These are phyloP conservation scores for Tupiocoris notatus DNA, from an alignment of 2,888 invertebrate species.

Conservation along the genomic window DNA sequence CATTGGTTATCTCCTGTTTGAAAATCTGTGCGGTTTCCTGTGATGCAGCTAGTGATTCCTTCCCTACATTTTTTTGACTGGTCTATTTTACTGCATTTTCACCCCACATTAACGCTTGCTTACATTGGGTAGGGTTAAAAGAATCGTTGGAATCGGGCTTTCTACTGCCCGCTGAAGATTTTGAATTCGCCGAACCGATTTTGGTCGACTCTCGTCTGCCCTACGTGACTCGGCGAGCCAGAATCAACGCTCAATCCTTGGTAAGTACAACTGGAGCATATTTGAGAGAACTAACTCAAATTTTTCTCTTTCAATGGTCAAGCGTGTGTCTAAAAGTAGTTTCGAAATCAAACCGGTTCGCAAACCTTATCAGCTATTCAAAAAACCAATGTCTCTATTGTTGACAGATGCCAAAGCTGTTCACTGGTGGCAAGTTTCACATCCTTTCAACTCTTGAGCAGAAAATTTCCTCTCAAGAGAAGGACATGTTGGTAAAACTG, in stretches of 20 bases:
- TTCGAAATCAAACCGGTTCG: no score
- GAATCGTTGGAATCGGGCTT: background rate
- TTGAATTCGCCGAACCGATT: constrained; percentile 11
- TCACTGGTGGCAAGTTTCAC: constrained; percentile 26
- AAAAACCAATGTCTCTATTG: background rate
- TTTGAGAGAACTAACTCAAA: no score
- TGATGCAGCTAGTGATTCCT: background rate
- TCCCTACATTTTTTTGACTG: background rate
- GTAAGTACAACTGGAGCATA: no score
- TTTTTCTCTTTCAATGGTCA: background rate
- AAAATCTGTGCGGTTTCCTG: no score
- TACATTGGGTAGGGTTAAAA: constrained; percentile 18
- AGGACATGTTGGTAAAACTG: background rate
- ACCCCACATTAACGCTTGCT: background rate
- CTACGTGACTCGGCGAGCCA: constrained; percentile 1
- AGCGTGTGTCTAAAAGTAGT: no score
- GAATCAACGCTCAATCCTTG: background rate
- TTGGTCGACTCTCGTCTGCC: background rate
- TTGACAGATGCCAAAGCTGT: constrained; percentile 24
- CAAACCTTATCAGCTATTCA: background rate
- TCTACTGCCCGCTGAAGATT: background rate
- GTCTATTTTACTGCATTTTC: background rate
- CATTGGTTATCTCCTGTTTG: no score
- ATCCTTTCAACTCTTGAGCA: background rate
- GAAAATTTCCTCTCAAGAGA: background rate